phyloP scores from a whole-genome alignment of 2,113 vertebrate genomes.

The Amazona guildingii region DNA sequence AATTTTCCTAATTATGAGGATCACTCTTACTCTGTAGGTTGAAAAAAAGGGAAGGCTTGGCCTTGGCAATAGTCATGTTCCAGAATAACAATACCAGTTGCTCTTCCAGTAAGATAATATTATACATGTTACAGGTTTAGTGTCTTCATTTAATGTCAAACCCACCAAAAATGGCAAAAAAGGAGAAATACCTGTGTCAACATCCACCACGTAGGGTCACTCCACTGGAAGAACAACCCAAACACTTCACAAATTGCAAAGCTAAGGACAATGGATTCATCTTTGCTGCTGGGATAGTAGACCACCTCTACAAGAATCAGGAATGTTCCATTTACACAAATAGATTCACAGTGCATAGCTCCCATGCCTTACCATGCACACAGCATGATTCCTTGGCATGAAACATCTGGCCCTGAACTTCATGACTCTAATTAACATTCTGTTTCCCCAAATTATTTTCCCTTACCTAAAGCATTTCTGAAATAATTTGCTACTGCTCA shows the following conservation, averaged over 20 bases:
- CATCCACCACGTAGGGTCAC: not conserved
- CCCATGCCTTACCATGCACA: not conserved
- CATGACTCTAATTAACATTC: conserved; percentile 10
- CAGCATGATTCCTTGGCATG: not conserved
- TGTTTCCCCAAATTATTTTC: not conserved
- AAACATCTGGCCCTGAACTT: conserved; percentile 13
- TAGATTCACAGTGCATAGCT: not conserved
- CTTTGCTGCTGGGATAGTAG: not conserved
- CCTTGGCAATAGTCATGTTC: not conserved
- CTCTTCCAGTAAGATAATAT: not conserved
- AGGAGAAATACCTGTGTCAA: not conserved
- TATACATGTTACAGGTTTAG: not conserved
- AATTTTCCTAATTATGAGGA: not conserved
- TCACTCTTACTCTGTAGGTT: not conserved
- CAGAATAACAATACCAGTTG: not conserved
- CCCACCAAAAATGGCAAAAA: not conserved
- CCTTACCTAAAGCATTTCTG: not conserved
- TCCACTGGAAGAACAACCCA: not conserved
- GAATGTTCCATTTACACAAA: not conserved
- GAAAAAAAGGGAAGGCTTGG: not conserved
- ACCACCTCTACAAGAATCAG: not conserved
- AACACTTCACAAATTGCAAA: not conserved
- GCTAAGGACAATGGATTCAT: not conserved
- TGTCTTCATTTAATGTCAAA: not conserved
- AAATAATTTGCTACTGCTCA: conserved; percentile 7